phyloP scores from a whole-genome alignment of 2,113 vertebrate genomes.

The Equus przewalskii region DNA sequence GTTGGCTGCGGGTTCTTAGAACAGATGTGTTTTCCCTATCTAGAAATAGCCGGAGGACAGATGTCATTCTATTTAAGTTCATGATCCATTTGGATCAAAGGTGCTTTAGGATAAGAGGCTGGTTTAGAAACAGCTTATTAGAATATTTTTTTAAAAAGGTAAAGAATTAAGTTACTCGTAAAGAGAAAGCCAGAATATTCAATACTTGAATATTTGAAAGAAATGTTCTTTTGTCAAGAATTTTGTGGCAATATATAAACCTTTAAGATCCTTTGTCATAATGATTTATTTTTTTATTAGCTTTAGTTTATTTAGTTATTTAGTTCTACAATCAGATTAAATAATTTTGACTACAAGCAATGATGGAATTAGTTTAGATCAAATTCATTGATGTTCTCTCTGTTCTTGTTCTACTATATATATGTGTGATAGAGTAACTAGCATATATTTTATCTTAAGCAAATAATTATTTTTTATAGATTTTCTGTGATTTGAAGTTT shows the following conservation, averaged over 20 bases:
- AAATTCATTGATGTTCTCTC: not conserved
- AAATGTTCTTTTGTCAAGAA: slow-evolving; percentile 8
- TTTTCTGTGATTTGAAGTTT: not conserved
- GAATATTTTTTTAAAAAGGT: not conserved
- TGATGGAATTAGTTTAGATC: not conserved
- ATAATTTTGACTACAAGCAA: not conserved
- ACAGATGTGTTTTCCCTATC: slow-evolving; percentile 36
- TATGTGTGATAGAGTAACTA: not conserved
- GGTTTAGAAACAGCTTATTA: slow-evolving; percentile 65
- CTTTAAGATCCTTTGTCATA: not conserved
- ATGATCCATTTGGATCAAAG: slow-evolving; percentile 73
- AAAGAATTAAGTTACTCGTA: slow-evolving; percentile 54
- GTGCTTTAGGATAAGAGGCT: slow-evolving; percentile 67
- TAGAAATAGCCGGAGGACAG: slow-evolving; percentile 63
- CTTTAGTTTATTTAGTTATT: not conserved
- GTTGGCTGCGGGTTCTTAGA: not conserved
- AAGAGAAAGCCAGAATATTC: slow-evolving; percentile 44
- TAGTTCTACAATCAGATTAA: slow-evolving; percentile 14
- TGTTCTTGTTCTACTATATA: not conserved
- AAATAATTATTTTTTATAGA: not conserved
- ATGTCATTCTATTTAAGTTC: slow-evolving; percentile 70
- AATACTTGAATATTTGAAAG: slow-evolving; percentile 40
- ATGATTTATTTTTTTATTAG: slow-evolving; percentile 13
- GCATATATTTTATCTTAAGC: slow-evolving; percentile 9
- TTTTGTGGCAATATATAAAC: slow-evolving; percentile 19